Evolutionary conservation across 2,888 invertebrate species (phyloP).

Genomic region (Dromius quadrimaculatus): DNA sequence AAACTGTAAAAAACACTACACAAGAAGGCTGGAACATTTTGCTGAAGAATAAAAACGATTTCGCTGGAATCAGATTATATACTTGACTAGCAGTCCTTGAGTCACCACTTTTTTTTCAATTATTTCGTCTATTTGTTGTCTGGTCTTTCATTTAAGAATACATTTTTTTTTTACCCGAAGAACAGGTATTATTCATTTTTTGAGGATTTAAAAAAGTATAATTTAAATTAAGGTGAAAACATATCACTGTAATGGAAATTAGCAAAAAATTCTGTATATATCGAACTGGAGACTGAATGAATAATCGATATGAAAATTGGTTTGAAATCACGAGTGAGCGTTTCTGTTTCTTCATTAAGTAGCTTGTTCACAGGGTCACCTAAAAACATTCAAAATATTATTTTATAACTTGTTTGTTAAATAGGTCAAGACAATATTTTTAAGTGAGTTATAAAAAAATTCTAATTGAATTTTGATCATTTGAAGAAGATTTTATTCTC

Average conservation of each 20-base stretch:
- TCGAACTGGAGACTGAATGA: background rate
- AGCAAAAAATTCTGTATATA: background rate
- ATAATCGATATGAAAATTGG: background rate
- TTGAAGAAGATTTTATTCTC: too few species aligned
- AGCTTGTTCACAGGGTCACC: background rate
- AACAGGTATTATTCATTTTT: background rate
- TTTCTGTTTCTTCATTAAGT: background rate
- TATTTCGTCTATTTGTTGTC: too few species aligned
- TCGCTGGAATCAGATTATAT: constrained; percentile 10
- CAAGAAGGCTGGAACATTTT: constrained; percentile 10
- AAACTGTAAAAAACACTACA: background rate
- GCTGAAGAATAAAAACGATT: too few species aligned
- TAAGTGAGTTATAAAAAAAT: background rate
- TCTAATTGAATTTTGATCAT: background rate
- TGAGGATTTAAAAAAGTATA: too few species aligned
- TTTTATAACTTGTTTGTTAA: background rate
- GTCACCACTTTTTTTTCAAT: background rate
- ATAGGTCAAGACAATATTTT: background rate
- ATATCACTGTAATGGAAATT: background rate
- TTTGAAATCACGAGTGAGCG: constrained; percentile 7
- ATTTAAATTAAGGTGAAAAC: background rate
- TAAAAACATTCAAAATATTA: background rate
- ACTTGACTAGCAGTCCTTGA: background rate
- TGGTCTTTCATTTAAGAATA: background rate
- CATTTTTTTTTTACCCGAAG: background rate